Evolutionary conservation across 1,140 invertebrate species (phyloP).

Genomic region (Drosophila suzukii): DNA sequence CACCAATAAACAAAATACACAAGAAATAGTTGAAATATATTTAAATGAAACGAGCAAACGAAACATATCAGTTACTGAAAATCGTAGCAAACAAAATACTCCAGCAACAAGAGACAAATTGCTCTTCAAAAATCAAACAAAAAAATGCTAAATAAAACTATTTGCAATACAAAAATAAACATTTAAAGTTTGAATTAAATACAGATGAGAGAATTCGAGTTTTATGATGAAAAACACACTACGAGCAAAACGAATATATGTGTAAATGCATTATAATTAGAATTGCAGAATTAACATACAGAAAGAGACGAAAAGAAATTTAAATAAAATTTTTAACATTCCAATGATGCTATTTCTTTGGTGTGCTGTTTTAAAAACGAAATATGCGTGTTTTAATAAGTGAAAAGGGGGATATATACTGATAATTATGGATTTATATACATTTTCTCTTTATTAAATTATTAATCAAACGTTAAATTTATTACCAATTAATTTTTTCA

Average conservation of each 20-base stretch:
- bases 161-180: conserved; percentile 25
- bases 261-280: conserved; percentile 62
- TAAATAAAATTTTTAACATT: conserved; percentile 84
- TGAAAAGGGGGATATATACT: background rate
- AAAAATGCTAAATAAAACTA: conserved; percentile 49
- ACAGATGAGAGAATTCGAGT: conserved; percentile 28
- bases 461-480: background rate
- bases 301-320: conserved; percentile 38
- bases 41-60: conserved; percentile 34
- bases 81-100: conserved; percentile 57
- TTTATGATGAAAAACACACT: conserved; percentile 29
- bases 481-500: background rate
- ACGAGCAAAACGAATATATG: conserved; percentile 54
- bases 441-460: background rate
- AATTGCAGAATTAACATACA: conserved; percentile 27
- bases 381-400: conserved; percentile 18
- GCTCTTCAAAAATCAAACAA: conserved; percentile 79
- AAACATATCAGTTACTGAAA: conserved; percentile 46
- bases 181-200: conserved; percentile 38
- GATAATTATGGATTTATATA: background rate
- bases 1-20: conserved; percentile 31
- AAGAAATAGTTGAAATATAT: conserved; percentile 48
- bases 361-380: conserved; percentile 81
- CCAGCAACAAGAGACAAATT: conserved; percentile 72
- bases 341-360: conserved; percentile 82